Evolutionary conservation across 2,888 invertebrate species (phyloP), one percentile per base, ranked within the genome.

Genomic region (Rhimphoctona megacephalus): DNA sequence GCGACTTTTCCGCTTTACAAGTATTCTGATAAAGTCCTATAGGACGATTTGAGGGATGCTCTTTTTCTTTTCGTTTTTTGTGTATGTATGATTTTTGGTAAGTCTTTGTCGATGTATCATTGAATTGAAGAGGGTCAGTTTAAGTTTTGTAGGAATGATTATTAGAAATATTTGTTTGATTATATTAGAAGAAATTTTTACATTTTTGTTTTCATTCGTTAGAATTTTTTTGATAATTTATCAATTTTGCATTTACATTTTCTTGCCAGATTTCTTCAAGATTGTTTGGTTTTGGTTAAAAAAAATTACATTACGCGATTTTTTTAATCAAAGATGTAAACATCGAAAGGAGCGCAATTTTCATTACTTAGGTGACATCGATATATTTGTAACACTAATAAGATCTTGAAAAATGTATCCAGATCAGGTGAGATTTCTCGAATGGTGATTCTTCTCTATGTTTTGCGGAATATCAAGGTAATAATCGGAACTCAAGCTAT

Each of bases 1-100:
- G 70, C 76, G 49, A 80, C 54, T 76, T 80, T 76, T 70, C 76
- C 66, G 64, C 52, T 70, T 43, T n/a, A 8, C 36, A 66, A 52
- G 80, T 54, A 80, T 43, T 14, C 52, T 43, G 14, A 4, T 61
- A 25, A 17, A 61, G 17, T 30, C 25, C 57, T 1, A 25, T 14
- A 25, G 25, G 6, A 5, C 61, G 9, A 14, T 30, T 0, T 30
- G 0, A 30, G 14, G 61, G 17, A 46, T 61, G 66, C 30, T 67
- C 30, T 77, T 78, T 78, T 61, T 67, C 74, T 78, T 52, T 36
- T 30, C n/a, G 6, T 61, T 61, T 30, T 5, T 4, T 17, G 30
- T 30, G 22, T 17, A 30, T 30, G 14, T 6, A 30, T 61, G 30
- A 30, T 61, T 54, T 36, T 54, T 49, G 52, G 54, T 19, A 14